These are phyloP conservation scores for Aporrectodea caliginosa DNA, from an alignment of 1,140 invertebrate species.

Conservation along the genomic window DNA sequence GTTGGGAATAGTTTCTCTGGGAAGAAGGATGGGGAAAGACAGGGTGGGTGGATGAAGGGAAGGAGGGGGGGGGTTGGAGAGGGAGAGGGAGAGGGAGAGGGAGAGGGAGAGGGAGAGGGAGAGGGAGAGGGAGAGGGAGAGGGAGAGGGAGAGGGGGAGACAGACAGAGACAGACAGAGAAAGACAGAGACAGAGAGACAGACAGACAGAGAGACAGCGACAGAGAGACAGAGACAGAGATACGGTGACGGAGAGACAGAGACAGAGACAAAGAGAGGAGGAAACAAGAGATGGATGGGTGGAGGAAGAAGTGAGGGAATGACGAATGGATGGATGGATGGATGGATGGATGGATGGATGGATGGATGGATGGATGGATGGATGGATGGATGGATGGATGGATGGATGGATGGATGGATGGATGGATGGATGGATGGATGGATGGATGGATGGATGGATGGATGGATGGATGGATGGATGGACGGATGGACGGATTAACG, in stretches of 20 bases:
- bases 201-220: neutral
- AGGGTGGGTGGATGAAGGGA: no score
- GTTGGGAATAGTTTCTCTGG: no score
- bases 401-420: neutral
- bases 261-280: neutral
- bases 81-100: no score
- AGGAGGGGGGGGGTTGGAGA: no score
- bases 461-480: neutral
- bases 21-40: no score
- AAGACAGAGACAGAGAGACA: neutral
- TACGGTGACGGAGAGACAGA: neutral
- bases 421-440: neutral
- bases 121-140: neutral
- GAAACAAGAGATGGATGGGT: neutral
- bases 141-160: neutral
- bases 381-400: neutral
- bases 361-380: neutral
- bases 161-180: neutral
- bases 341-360: conserved; percentile 1
- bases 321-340: neutral
- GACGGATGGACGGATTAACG: neutral
- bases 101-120: no score
- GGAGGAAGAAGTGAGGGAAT: neutral
- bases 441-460: neutral
- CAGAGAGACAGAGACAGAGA: neutral